Conservation (phyloP, 2,888 invertebrate genomes). For the Apotomis turbidana region DNA sequence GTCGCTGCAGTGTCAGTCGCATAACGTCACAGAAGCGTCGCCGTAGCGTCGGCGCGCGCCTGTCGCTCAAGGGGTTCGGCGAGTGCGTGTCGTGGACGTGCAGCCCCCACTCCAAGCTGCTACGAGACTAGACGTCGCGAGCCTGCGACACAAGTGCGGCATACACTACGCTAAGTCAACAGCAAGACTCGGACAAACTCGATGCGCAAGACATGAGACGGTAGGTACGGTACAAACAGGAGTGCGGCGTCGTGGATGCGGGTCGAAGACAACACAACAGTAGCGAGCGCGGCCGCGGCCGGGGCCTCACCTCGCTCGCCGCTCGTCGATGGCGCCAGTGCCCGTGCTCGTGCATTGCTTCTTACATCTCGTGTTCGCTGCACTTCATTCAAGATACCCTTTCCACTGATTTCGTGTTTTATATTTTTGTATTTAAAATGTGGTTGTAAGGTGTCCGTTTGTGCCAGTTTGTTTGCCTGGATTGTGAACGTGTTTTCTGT, state of each 20-base stretch:
- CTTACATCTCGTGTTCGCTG: slow-evolving; percentile 32
- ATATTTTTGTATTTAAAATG: slow-evolving; percentile 45
- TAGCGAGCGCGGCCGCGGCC: slow-evolving; percentile 41
- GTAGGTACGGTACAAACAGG: slow-evolving; percentile 77
- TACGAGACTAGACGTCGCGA: slow-evolving; percentile 72
- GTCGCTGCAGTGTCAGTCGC: slow-evolving; percentile 62
- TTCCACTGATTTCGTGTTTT: slow-evolving; percentile 18
- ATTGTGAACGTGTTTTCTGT: slow-evolving; percentile 54
- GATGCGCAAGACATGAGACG: slow-evolving; percentile 76
- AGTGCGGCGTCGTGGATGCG: slow-evolving; percentile 52
- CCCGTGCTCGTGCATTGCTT: slow-evolving; percentile 43
- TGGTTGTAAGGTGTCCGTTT: slow-evolving; percentile 53
- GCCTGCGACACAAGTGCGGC: slow-evolving; percentile 74
- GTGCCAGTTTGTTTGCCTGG: slow-evolving; percentile 52
- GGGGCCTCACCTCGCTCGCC: slow-evolving; percentile 44
- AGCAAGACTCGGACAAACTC: slow-evolving; percentile 79
- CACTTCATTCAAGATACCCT: slow-evolving; percentile 16
- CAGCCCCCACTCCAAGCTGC: slow-evolving; percentile 76
- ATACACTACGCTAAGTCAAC: slow-evolving; percentile 82
- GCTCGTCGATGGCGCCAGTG: slow-evolving; percentile 39
- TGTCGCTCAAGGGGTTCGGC: slow-evolving; percentile 78
- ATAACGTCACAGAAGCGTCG: slow-evolving; percentile 73
- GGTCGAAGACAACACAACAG: slow-evolving; percentile 45
- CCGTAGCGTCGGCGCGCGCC: slow-evolving; percentile 63
- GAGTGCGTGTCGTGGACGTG: slow-evolving; percentile 66